phyloP scores from a whole-genome alignment of 1,140 invertebrate genomes.

The Stratiolaelaps scimitus region DNA sequence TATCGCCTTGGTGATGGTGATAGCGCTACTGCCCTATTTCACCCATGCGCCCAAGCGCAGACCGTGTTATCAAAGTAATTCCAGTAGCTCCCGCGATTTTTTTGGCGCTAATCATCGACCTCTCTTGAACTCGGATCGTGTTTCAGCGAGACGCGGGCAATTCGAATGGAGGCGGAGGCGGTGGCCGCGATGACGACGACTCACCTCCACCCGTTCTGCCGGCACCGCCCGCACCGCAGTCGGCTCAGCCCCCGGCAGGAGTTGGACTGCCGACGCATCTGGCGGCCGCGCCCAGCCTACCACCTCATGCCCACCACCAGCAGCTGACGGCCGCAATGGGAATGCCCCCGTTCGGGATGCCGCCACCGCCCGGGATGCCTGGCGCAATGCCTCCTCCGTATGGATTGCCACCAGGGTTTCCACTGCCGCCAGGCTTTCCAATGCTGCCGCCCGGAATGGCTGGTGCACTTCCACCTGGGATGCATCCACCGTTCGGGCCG shows the following conservation, averaged over 20 bases:
- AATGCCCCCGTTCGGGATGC: constrained; percentile 29
- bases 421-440: constrained; percentile 6
- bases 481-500: background rate
- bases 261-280: background rate
- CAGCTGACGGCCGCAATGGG: background rate
- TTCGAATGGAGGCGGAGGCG: constrained; percentile 4
- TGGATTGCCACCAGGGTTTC: constrained; percentile 17
- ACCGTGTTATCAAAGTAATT: background rate
- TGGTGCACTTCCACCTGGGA: constrained; percentile 28
- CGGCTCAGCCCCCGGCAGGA: background rate
- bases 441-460: constrained; percentile 19
- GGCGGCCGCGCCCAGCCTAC: background rate
- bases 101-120: background rate
- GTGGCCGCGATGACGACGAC: background rate
- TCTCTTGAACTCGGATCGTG: background rate
- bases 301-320: constrained; percentile 7
- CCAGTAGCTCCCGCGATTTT: background rate
- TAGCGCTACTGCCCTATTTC: background rate
- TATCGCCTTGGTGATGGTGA: background rate
- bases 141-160: constrained; percentile 21
- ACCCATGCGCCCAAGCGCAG: background rate
- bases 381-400: constrained; percentile 28
- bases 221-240: constrained; percentile 16
- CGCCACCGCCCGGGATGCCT: constrained; percentile 30
- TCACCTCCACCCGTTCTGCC: background rate